phyloP scores from a whole-genome alignment of 2,797 vertebrate genomes.

The Dendrocincla tyrannina region DNA sequence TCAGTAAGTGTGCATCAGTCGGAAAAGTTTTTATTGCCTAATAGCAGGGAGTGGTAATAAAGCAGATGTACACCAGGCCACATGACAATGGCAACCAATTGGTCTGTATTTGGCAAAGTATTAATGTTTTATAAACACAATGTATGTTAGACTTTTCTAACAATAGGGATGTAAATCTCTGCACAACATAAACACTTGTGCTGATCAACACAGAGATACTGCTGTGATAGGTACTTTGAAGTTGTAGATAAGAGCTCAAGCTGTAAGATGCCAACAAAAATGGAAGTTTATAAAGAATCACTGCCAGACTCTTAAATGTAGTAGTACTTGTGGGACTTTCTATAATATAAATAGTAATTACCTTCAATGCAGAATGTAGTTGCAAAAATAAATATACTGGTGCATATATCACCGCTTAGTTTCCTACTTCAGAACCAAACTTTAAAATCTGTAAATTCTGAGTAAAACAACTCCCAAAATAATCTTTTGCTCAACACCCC shows the following conservation, averaged over 20 bases:
- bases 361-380: constrained; percentile 14
- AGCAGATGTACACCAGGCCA: constrained; percentile 48
- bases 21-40: constrained; percentile 51
- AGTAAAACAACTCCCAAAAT: neutral
- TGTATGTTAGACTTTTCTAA: constrained; percentile 12
- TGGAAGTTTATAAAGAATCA: constrained; percentile 55
- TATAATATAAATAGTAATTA: constrained; percentile 53
- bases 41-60: constrained; percentile 48
- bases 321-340: constrained; percentile 48
- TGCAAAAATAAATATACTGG: constrained; percentile 12
- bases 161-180: constrained; percentile 31
- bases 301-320: constrained; percentile 49
- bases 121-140: constrained; percentile 42
- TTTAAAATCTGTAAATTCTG: neutral
- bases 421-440: neutral
- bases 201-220: constrained; percentile 41
- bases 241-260: constrained; percentile 41
- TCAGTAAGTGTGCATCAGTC: neutral
- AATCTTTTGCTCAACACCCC: neutral
- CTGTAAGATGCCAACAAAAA: constrained; percentile 45
- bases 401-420: neutral
- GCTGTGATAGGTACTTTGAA: constrained; percentile 56
- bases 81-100: constrained; percentile 32
- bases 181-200: constrained; percentile 33
- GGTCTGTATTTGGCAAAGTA: constrained; percentile 43